A percentile compares a stretch with the other conserved stretches of the same genome.
Conservation (phyloP, 2,888 invertebrate genomes). For the Noctua pronuba region DNA sequence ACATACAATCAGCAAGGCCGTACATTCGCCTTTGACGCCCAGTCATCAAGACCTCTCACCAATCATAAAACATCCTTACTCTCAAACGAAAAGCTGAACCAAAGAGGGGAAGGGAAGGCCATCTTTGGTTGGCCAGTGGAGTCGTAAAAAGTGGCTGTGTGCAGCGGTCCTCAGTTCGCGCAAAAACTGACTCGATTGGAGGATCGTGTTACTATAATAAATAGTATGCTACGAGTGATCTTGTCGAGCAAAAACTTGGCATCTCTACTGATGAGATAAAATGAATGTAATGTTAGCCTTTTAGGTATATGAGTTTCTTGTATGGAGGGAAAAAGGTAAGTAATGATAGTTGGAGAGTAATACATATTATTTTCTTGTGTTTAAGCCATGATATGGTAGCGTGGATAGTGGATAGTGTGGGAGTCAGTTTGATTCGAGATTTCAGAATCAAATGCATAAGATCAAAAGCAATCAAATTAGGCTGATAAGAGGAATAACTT, state of each 20-base stretch:
- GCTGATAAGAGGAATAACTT: not conserved
- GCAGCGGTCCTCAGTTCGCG: slow-evolving; percentile 44
- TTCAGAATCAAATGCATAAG: not conserved
- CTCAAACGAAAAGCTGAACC: not conserved
- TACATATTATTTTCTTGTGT: slow-evolving; percentile 6
- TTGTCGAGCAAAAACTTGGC: slow-evolving; percentile 31
- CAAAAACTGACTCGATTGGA: slow-evolving; percentile 58
- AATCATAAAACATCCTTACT: not conserved
- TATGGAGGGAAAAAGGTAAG: not conserved
- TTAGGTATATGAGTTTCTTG: slow-evolving; percentile 16
- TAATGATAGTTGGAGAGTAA: slow-evolving; percentile 6
- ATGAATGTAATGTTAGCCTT: slow-evolving; percentile 28
- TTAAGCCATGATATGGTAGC: not conserved
- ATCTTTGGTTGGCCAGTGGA: slow-evolving; percentile 27
- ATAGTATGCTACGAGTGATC: slow-evolving; percentile 43
- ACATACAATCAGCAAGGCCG: slow-evolving; percentile 58
- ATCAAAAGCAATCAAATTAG: not conserved
- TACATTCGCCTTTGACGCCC: slow-evolving; percentile 55
- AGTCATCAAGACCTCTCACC: slow-evolving; percentile 34
- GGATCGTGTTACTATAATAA: slow-evolving; percentile 60
- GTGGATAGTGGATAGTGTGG: no score
- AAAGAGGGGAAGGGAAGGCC: slow-evolving; percentile 9
- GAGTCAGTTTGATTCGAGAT: not conserved
- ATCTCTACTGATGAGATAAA: slow-evolving; percentile 31
- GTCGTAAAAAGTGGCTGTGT: slow-evolving; percentile 46